Conservation (phyloP, 2,888 invertebrate genomes). For the Folsomia manolachei region DNA sequence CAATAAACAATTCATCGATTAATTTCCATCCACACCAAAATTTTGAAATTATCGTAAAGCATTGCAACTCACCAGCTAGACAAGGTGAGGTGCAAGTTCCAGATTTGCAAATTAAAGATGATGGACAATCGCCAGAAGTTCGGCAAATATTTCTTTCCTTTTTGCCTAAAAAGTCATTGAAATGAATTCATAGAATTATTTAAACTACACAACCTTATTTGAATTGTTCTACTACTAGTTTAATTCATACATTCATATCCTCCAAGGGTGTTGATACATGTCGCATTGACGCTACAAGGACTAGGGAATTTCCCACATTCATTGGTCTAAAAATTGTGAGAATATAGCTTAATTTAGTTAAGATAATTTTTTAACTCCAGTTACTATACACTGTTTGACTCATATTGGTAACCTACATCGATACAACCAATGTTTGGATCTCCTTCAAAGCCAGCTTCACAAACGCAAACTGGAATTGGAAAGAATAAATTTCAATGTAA, state of each 20-base stretch:
- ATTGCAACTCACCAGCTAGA: slow-evolving; percentile 55
- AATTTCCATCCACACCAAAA: slow-evolving; percentile 6
- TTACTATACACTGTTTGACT: not conserved
- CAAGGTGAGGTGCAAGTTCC: slow-evolving; percentile 81
- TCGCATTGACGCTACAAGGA: slow-evolving; percentile 83
- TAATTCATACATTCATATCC: slow-evolving; percentile 78
- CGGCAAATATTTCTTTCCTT: slow-evolving; percentile 57
- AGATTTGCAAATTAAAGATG: slow-evolving; percentile 73
- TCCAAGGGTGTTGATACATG: slow-evolving; percentile 81
- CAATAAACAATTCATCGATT: not conserved
- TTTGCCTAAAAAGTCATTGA: slow-evolving; percentile 33
- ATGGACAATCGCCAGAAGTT: slow-evolving; percentile 73
- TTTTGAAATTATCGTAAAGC: not conserved
- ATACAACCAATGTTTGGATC: slow-evolving; percentile 74
- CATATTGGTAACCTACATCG: slow-evolving; percentile 52
- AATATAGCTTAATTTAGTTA: no score
- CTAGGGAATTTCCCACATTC: slow-evolving; percentile 69
- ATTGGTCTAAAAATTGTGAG: slow-evolving; percentile 60
- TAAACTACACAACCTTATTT: no score
- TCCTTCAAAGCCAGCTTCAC: slow-evolving; percentile 83
- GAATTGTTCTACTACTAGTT: slow-evolving; percentile 1
- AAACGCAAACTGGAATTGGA: slow-evolving; percentile 63
- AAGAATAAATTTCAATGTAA: slow-evolving; percentile 50
- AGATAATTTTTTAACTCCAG: not conserved
- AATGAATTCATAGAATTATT: not conserved